Percentiles rank a stretch among this genome's conserved stretches.
phyloP scores from a whole-genome alignment of 2,888 invertebrate species.

The Eristalis arbustorum region DNA sequence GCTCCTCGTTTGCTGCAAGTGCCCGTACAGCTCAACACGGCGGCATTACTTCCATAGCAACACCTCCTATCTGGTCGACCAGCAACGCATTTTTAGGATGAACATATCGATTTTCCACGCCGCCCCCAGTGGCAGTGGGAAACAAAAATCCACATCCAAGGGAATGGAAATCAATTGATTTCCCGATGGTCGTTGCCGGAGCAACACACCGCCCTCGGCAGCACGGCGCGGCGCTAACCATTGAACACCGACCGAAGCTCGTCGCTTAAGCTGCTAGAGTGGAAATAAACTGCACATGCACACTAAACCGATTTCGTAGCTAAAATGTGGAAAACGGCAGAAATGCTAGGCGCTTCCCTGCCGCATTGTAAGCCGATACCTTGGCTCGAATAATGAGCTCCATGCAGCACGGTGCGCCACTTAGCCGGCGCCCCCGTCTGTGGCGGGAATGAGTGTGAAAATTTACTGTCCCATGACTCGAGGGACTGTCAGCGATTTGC shows the following conservation, averaged over 20 bases:
- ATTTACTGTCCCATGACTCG: conserved; percentile 14
- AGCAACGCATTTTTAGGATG: neutral
- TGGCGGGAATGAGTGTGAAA: neutral
- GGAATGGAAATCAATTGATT: conserved; percentile 34
- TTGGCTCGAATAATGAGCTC: conserved; percentile 48
- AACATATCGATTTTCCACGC: conserved; percentile 26
- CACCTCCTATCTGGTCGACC: neutral
- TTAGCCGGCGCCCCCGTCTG: neutral
- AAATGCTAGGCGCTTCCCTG: conserved; percentile 27
- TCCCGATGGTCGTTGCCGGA: conserved; percentile 21
- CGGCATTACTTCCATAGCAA: neutral
- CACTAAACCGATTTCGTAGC: conserved; percentile 44
- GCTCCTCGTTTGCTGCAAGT: neutral
- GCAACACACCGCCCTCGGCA: neutral
- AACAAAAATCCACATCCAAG: conserved; percentile 8
- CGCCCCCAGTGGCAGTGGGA: neutral
- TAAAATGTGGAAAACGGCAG: conserved; percentile 26
- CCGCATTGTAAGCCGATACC: conserved; percentile 56
- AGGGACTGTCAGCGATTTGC: conserved; percentile 36
- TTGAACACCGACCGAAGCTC: neutral
- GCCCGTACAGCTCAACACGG: neutral
- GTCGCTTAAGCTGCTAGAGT: neutral
- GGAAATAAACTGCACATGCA: conserved; percentile 23
- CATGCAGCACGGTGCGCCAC: neutral
- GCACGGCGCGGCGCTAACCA: neutral